Percentiles rank a stretch among this genome's conserved stretches.
Conservation (phyloP, 2,888 invertebrate species). For the Uropetala carovei region DNA sequence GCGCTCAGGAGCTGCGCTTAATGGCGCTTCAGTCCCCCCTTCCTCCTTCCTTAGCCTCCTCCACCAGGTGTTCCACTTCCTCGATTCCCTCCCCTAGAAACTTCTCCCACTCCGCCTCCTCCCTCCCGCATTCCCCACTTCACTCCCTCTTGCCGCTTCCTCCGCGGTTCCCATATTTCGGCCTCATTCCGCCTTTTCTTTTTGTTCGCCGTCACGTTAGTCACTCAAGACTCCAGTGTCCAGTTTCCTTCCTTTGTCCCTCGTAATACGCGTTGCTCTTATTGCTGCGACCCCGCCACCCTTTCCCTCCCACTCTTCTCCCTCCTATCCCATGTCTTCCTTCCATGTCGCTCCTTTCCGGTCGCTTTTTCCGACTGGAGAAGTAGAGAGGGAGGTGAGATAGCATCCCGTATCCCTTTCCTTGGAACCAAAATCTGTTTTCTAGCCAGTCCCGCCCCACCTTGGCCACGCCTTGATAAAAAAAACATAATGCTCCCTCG, state of each 20-base stretch:
- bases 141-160: background rate
- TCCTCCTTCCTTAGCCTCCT: background rate
- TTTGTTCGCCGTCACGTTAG: constrained; percentile 32
- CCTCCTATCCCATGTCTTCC: background rate
- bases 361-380: background rate
- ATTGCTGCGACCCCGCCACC: background rate
- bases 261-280: background rate
- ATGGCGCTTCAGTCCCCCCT: background rate
- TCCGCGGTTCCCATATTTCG: background rate
- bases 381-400: background rate
- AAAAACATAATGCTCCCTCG: background rate
- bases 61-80: constrained; percentile 14
- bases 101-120: no score
- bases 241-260: constrained; percentile 15
- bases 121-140: no score
- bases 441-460: background rate
- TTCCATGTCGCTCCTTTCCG: background rate
- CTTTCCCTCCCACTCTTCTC: constrained; percentile 1
- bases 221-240: constrained; percentile 28
- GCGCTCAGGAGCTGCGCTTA: background rate
- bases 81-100: background rate
- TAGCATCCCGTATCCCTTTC: constrained; percentile 2
- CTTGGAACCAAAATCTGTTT: background rate
- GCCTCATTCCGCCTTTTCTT: background rate
- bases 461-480: background rate